These are phyloP conservation scores for Crotalus helleri DNA, from an alignment of 2,113 vertebrate genomes.

Conservation along the genomic window DNA sequence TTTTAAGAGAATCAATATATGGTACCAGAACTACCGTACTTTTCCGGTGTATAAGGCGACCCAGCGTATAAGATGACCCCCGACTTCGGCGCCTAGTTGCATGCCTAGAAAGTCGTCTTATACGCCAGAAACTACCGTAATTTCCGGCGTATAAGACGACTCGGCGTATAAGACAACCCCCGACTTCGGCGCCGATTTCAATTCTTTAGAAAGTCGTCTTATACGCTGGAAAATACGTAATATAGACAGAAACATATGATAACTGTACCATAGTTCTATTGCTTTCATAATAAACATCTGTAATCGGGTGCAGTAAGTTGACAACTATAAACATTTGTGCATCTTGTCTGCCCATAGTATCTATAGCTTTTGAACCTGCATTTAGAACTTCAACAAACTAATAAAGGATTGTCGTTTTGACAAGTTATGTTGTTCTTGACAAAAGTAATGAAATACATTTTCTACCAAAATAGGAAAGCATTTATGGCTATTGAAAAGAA, in stretches of 20 bases:
- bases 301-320: not conserved
- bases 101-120: too few relatives aligned
- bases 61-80: too few relatives aligned
- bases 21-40: accelerated
- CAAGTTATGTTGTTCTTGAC: not conserved
- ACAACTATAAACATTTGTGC: not conserved
- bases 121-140: too few relatives aligned
- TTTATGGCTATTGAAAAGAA: not conserved
- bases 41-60: too few relatives aligned
- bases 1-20: not conserved
- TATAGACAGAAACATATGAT: accelerated
- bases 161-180: too few relatives aligned
- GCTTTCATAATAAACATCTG: not conserved
- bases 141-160: too few relatives aligned
- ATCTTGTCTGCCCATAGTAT: not conserved
- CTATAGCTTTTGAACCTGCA: not conserved
- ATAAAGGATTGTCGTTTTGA: not conserved
- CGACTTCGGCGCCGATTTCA: too few relatives aligned
- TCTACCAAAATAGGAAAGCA: not conserved
- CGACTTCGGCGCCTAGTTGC: too few relatives aligned
- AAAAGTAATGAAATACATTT: not conserved
- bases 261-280: accelerated
- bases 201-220: too few relatives aligned
- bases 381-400: not conserved
- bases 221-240: too few relatives aligned